A percentile compares a stretch with the other conserved stretches of the same genome.
Evolutionary conservation across 2,888 invertebrate genomes (phyloP).

Genomic region (Megamerina dolium): DNA sequence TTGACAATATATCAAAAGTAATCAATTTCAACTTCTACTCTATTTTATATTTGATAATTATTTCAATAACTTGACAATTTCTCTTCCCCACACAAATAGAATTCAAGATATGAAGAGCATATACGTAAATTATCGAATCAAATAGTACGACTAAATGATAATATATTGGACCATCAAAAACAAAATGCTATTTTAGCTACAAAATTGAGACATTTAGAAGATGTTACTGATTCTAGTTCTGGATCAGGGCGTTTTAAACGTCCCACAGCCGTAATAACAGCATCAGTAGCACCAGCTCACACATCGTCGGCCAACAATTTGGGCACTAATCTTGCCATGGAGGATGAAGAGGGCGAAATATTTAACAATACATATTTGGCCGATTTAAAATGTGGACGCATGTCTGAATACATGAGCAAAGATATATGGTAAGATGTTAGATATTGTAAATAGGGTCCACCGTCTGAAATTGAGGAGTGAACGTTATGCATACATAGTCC

Average conservation of each 20-base stretch:
- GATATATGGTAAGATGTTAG: constrained; percentile 32
- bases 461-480: too few species aligned
- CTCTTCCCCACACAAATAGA: constrained; percentile 24
- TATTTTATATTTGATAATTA: too few species aligned
- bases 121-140: constrained; percentile 42
- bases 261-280: constrained; percentile 21
- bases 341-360: constrained; percentile 79
- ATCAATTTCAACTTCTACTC: background rate
- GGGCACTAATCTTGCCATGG: constrained; percentile 59
- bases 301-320: constrained; percentile 24
- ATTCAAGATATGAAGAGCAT: constrained; percentile 41
- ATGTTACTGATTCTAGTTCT: constrained; percentile 6
- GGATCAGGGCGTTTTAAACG: constrained; percentile 29
- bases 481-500: too few species aligned
- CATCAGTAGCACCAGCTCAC: background rate
- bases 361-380: constrained; percentile 75
- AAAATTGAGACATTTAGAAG: constrained; percentile 38
- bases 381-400: constrained; percentile 58
- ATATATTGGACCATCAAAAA: constrained; percentile 42
- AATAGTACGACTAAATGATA: constrained; percentile 43
- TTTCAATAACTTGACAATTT: too few species aligned
- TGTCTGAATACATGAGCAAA: constrained; percentile 37
- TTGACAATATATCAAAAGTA: background rate
- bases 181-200: constrained; percentile 41
- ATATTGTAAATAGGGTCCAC: too few species aligned